Evolutionary conservation across 2,797 vertebrate genomes (phyloP).

Genomic region (Erpetoichthys calabaricus): DNA sequence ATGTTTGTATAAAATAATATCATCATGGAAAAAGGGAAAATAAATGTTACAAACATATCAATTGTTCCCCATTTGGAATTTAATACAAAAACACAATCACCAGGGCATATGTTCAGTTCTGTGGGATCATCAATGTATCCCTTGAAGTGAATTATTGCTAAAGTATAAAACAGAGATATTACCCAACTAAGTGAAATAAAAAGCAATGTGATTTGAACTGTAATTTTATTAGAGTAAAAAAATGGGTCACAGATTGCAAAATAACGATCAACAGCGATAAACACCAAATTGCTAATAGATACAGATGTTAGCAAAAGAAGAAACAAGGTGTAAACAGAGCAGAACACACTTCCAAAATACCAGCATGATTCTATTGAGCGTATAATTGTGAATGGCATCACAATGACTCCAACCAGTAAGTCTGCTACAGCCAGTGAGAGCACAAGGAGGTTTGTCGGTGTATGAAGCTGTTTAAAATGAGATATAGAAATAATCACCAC

Average conservation of each 20-base stretch:
- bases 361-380: constrained; percentile 37
- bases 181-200: constrained; percentile 20
- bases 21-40: constrained; percentile 19
- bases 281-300: constrained; percentile 43
- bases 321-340: constrained; percentile 36
- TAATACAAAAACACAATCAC: constrained; percentile 18
- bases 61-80: constrained; percentile 14
- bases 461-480: constrained; percentile 2
- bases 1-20: constrained; percentile 21
- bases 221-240: constrained; percentile 11
- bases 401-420: constrained; percentile 31
- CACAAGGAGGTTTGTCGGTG: constrained; percentile 13
- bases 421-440: constrained; percentile 39
- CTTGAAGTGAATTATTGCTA: no score
- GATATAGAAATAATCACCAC: background rate
- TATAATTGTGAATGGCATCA: constrained; percentile 35
- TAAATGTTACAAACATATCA: constrained; percentile 17
- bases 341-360: constrained; percentile 38
- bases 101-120: constrained; percentile 13
- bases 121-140: background rate
- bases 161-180: no score
- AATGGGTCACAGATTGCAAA: constrained; percentile 28
- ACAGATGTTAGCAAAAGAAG: constrained; percentile 39
- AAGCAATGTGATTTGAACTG: constrained; percentile 9
- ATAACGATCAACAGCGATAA: constrained; percentile 39